A percentile compares a stretch with the other conserved stretches of the same genome.
These are phyloP conservation scores for Leucopternis melanops DNA, from an alignment of 2,113 vertebrate genomes.

Conservation along the genomic window DNA sequence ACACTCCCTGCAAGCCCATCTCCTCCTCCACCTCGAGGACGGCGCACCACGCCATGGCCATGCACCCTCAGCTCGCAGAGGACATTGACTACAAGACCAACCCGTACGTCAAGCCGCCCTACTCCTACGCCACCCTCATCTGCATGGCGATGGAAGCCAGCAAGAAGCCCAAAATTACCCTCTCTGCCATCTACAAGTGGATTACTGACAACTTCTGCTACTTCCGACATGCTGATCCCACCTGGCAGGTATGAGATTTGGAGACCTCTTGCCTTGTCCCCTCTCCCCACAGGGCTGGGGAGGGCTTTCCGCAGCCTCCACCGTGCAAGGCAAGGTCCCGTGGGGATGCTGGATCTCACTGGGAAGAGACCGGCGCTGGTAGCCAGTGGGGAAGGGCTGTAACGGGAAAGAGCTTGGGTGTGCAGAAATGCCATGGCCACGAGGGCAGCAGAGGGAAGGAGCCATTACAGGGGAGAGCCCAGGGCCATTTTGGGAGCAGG, in stretches of 20 bases:
- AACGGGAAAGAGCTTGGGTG: neutral
- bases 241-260: constrained; percentile 85
- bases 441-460: neutral
- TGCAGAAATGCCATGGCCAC: accelerated
- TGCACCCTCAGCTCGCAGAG: constrained; percentile 77
- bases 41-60: constrained; percentile 57
- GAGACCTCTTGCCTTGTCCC: neutral
- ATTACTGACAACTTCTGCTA: constrained; percentile 98
- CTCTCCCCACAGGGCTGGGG: neutral
- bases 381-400: neutral
- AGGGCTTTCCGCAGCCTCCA: neutral
- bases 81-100: constrained; percentile 91
- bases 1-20: constrained; percentile 86
- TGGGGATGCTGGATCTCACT: neutral
- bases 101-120: constrained; percentile 85
- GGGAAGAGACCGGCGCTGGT: accelerated
- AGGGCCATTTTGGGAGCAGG: neutral
- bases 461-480: neutral
- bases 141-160: constrained; percentile 97
- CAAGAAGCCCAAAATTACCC: constrained; percentile 87
- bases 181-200: constrained; percentile 95
- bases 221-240: constrained; percentile 90
- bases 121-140: constrained; percentile 93
- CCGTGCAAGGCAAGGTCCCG: too few relatives aligned
- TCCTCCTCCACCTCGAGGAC: constrained; percentile 80